Evolutionary conservation across 1,140 invertebrate genomes (phyloP), one percentile per base, ranked within the genome.

Genomic region (Cyclargus thomasi): DNA sequence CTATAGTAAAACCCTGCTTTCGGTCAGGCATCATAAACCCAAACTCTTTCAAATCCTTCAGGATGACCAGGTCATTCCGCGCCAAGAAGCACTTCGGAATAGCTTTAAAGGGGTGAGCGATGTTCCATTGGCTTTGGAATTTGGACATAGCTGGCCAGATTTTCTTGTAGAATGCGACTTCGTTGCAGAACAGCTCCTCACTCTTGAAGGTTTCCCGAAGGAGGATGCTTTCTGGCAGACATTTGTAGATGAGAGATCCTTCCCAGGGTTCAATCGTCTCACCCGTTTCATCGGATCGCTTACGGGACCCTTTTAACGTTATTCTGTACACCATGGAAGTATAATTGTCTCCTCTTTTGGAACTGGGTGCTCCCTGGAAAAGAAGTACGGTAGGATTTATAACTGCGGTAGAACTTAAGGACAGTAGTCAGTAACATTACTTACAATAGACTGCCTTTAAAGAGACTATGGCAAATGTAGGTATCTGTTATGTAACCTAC

Each of bases 291-390:
- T 82, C 81, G n/a, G 74, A 74, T 5, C 77, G 66, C 36, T 88
- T 88, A 21, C 91, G 90, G 6, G 87, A 84, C 0, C 94, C 94
- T 70, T 92, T 92, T 0, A 93, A 80, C 0, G 88, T 86, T 36
- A 95, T 88, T 16, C 94, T 92, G 77, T 95, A 95, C 0, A 95
- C 80, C 91, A 94, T 94, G 10, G 94, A 94, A 0, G 94, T 95
- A 73, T 95, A 95, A 79, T 95, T 95, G 71, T 95, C 94, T 6
- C 94, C 94, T 47, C 94, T 90, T 67, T 93, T 94, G 0, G 94
- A 94, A 6, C 94, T 94, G 7, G 91, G 93, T n/a, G 93, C 92
- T 69, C 94, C 92, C 90, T 94, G 78, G 16, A 59, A 59, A 1
- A 18, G 10, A 16, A 8, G 29, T 29, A 0, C 5, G 8, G 29